Evolutionary conservation across 1,140 invertebrate species (phyloP).

Genomic region (Coelopa frigida): DNA sequence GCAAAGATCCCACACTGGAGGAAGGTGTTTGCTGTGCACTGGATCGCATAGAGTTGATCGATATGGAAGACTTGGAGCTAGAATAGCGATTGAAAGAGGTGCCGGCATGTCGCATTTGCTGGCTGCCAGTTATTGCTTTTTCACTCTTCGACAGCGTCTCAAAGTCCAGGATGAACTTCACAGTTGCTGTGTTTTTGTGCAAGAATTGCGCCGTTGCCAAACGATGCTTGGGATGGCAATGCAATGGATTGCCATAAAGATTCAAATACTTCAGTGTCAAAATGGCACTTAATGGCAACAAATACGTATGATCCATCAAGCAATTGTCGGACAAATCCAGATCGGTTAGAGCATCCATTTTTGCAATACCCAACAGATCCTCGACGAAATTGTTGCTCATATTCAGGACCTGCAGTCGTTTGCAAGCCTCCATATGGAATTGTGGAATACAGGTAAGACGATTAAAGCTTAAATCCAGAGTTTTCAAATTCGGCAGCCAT

Average conservation of each 20-base stretch:
- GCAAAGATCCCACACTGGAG: constrained; percentile 31
- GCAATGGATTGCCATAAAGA: constrained; percentile 55
- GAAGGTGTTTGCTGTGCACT: constrained; percentile 26
- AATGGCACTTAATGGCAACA: constrained; percentile 51
- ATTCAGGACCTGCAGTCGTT: constrained; percentile 48
- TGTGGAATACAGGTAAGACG: constrained; percentile 51
- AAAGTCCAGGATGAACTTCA: constrained; percentile 55
- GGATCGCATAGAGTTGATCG: constrained; percentile 17
- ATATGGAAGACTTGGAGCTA: constrained; percentile 16
- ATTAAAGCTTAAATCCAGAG: constrained; percentile 57
- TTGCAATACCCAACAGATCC: constrained; percentile 45
- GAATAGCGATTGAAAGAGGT: constrained; percentile 16
- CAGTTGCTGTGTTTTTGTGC: constrained; percentile 48
- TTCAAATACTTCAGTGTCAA: constrained; percentile 50
- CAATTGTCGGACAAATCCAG: constrained; percentile 59
- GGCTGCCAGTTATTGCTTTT: constrained; percentile 44
- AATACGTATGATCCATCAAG: constrained; percentile 51
- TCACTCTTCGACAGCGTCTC: constrained; percentile 49
- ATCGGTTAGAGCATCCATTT: constrained; percentile 50
- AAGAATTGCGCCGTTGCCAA: constrained; percentile 50
- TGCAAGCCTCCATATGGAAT: constrained; percentile 48
- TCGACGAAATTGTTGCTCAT: constrained; percentile 54
- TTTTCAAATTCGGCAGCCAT: constrained; percentile 53
- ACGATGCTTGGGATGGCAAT: constrained; percentile 54
- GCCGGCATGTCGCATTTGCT: constrained; percentile 23